phyloP scores from a whole-genome alignment of 2,113 vertebrate genomes.

The Phocoena sinus region DNA sequence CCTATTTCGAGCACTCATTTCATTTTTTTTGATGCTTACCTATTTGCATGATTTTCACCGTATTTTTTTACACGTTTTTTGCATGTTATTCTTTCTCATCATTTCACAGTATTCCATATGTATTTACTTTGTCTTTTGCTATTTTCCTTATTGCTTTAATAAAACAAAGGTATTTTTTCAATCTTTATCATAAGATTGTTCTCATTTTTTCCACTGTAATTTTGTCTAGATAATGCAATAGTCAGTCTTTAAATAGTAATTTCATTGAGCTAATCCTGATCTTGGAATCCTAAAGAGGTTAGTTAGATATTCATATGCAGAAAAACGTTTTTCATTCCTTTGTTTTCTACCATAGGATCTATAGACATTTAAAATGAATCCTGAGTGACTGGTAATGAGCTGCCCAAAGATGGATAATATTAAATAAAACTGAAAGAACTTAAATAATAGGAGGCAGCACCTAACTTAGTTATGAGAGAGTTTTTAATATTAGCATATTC shows the following conservation, averaged over 20 bases:
- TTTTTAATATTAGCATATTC: slow-evolving; percentile 39
- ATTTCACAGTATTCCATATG: neutral
- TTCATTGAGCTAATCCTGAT: neutral
- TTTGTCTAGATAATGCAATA: neutral
- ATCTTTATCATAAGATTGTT: neutral
- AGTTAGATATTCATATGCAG: slow-evolving; percentile 33
- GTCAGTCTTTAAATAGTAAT: neutral
- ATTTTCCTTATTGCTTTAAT: neutral
- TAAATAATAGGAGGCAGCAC: slow-evolving; percentile 48
- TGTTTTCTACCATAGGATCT: slow-evolving; percentile 27
- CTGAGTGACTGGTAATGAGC: slow-evolving; percentile 42
- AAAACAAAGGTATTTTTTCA: neutral
- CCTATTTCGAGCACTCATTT: neutral
- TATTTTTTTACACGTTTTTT: neutral
- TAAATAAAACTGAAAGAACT: slow-evolving; percentile 51
- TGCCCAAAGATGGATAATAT: slow-evolving; percentile 55
- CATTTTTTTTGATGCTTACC: neutral
- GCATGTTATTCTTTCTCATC: neutral
- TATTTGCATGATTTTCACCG: neutral
- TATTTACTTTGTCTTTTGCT: neutral
- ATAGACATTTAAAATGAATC: slow-evolving; percentile 65
- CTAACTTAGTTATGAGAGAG: slow-evolving; percentile 54
- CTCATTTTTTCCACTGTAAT: neutral
- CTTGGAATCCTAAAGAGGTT: slow-evolving; percentile 24
- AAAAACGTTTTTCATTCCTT: slow-evolving; percentile 37